phyloP scores from a whole-genome alignment of 2,888 invertebrate species.

The Harmothoe impar region DNA sequence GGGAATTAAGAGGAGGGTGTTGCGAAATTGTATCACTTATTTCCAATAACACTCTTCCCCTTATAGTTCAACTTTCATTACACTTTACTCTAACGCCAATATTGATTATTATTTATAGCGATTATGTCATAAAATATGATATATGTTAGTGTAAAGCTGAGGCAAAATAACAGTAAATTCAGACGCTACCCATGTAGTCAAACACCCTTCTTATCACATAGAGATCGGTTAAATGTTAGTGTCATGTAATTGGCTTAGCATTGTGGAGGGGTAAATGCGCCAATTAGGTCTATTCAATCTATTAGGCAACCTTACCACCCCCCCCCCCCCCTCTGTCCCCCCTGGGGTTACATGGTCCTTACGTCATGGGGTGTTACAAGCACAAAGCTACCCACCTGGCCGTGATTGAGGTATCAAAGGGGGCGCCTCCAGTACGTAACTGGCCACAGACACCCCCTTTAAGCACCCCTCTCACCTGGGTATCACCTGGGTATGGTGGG shows the following conservation, averaged over 20 bases:
- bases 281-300: background rate
- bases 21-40: no score
- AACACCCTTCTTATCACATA: no score
- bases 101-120: no score
- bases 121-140: no score
- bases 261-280: background rate
- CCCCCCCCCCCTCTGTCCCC: background rate
- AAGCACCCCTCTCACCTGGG: constrained; percentile 13
- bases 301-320: background rate
- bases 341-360: constrained; percentile 3
- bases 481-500: background rate
- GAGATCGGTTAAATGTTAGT: background rate
- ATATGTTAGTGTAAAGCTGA: no score
- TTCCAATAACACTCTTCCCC: no score
- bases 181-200: no score
- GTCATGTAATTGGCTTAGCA: background rate
- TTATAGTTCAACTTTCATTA: no score
- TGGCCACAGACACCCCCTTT: background rate
- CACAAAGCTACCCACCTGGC: background rate
- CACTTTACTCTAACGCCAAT: no score
- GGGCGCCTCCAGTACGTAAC: background rate
- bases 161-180: no score
- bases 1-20: no score
- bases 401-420: background rate
- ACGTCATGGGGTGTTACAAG: background rate